phyloP scores from a whole-genome alignment of 2,797 vertebrate genomes.

The Aselliscus stoliczkanus region DNA sequence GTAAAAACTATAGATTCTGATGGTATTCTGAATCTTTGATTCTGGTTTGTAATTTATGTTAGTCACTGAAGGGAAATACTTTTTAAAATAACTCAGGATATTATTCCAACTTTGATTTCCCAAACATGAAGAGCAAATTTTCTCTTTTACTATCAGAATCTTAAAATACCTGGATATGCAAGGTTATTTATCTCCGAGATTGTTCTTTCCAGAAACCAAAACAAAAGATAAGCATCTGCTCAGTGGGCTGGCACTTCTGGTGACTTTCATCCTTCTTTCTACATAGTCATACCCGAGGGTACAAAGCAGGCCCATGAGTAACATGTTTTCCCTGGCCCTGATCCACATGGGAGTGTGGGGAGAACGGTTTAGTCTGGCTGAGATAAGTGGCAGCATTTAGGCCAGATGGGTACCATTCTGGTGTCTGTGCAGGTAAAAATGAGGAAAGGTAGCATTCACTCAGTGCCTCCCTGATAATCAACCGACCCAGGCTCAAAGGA shows the following conservation, averaged over 20 bases:
- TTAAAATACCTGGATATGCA: slow-evolving; percentile 16
- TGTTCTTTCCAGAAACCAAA: slow-evolving; percentile 5
- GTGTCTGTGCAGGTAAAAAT: not conserved
- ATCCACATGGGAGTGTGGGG: not conserved
- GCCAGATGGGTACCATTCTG: not conserved
- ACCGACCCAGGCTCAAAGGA: not conserved
- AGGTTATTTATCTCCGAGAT: not conserved
- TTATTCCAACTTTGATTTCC: not conserved
- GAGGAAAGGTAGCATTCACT: not conserved
- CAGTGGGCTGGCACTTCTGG: not conserved
- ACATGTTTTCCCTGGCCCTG: not conserved
- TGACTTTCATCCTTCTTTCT: not conserved
- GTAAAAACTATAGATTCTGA: not conserved
- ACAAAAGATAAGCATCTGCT: not conserved
- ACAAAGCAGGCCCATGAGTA: not conserved
- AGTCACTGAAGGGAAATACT: not conserved
- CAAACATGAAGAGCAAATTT: not conserved
- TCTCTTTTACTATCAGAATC: not conserved
- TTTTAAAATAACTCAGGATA: not conserved
- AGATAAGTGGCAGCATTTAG: not conserved
- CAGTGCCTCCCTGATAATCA: not conserved
- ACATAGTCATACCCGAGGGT: not conserved
- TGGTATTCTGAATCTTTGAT: not conserved
- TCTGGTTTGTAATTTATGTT: not conserved
- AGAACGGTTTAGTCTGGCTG: not conserved